Conservation (phyloP, 53 echinoderm and acorn worm species). For the Actinopyga echinites region DNA sequence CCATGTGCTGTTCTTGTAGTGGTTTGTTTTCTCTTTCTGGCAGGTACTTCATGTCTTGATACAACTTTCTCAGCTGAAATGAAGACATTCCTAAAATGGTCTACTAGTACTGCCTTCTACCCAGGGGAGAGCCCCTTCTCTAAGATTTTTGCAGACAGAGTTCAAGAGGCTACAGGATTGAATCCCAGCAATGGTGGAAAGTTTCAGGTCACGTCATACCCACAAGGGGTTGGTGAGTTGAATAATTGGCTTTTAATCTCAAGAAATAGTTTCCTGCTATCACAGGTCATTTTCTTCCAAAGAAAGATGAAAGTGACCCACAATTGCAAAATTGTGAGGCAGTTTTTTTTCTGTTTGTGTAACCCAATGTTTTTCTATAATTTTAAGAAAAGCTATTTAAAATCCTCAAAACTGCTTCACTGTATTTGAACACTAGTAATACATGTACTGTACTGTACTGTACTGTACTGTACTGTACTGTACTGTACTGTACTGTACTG, state of each 20-base stretch:
- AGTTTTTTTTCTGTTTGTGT: neutral
- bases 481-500: too few relatives aligned
- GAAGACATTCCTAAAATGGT: slow-evolving; percentile 73
- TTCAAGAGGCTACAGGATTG: slow-evolving; percentile 75
- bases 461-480: too few relatives aligned
- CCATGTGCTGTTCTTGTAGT: neutral
- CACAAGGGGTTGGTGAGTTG: slow-evolving; percentile 74
- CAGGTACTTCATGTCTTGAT: slow-evolving; percentile 88
- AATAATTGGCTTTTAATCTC: neutral
- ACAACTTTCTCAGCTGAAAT: slow-evolving; percentile 69
- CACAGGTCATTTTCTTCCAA: neutral
- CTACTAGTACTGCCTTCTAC: slow-evolving; percentile 90
- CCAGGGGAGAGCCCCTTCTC: slow-evolving; percentile 84
- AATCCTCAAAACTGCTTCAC: too few relatives aligned
- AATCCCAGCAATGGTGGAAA: slow-evolving; percentile 82
- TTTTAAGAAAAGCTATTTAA: too few relatives aligned
- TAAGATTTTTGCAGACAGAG: slow-evolving; percentile 67
- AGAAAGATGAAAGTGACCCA: neutral
- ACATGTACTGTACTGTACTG: too few relatives aligned
- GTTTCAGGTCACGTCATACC: slow-evolving; percentile 90
- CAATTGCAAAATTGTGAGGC: neutral
- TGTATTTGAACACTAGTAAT: too few relatives aligned
- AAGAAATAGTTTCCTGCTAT: neutral
- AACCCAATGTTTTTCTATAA: neutral
- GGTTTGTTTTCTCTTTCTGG: neutral